Base-by-base conservation (phyloP, 2,113 vertebrate genomes). In the Anser cygnoides region DNA sequence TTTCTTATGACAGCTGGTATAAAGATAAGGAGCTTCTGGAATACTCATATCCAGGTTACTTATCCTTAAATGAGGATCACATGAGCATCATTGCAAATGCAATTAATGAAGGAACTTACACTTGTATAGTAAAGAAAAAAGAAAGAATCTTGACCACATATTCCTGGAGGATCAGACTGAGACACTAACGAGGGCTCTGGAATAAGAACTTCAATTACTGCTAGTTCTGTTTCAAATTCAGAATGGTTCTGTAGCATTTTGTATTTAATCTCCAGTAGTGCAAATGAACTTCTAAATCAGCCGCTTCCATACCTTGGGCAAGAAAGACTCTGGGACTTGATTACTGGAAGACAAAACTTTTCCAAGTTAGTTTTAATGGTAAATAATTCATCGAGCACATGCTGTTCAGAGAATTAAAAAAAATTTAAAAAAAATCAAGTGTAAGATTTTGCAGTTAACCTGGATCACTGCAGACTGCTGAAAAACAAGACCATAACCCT, bases 1-100 rank as follows among this genome's bases (percentile, higher is more conserved):
- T 61, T 17, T n/a, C 62, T 93, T 35, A 31, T 87, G 49, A 37
- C 97, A 99, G 99, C 97, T 99, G 99, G 99, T 99, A 99, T 89
- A 99, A 99, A 97, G 99, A 99, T 29, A 98, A 98, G 41, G 99
- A 99, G 94, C 98, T 99, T 52, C 98, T 99, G 95, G 98, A 99
- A 95, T 99, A 97, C 91, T 99, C 99, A 7, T 99, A 99, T 41
- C 99, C 99, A 0, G 99, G 99, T 81, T 99, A 99, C 97, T 97
- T 99, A 88, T 98, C 98, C 80, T 93, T 99, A 85, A 99, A 98
- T 3, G 98, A 99, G 4, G 99, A 99, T 73, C 99, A 98, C 96
- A 98, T 99, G 88, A 99, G 98, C 91, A 99, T 99, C 82, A 98
- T 99, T 35, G 99, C 99, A 91, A 99, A 99, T 7, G 99, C 99